Percentiles rank a stretch among this genome's conserved stretches.
Evolutionary conservation across 1,140 invertebrate genomes (phyloP).

Genomic region (Asbolus verrucosus): DNA sequence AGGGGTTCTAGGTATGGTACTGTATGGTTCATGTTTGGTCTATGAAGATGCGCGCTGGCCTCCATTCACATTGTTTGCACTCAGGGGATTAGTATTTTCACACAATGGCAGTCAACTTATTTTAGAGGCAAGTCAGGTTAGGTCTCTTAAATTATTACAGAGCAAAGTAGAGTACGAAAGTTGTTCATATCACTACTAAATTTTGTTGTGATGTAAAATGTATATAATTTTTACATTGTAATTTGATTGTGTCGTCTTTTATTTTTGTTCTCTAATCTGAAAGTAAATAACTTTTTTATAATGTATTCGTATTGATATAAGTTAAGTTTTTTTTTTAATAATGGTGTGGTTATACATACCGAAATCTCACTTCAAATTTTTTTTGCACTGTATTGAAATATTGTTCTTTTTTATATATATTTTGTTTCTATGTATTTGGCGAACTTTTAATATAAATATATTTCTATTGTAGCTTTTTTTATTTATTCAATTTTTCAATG

Average conservation of each 20-base stretch:
- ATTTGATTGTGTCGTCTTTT: constrained; percentile 43
- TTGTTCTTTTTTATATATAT: constrained; percentile 59
- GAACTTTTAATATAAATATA: constrained; percentile 64
- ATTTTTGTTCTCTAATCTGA: constrained; percentile 46
- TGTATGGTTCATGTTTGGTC: constrained; percentile 57
- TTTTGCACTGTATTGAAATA: constrained; percentile 57
- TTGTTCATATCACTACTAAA: constrained; percentile 53
- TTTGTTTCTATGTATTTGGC: constrained; percentile 63
- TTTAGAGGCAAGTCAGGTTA: constrained; percentile 53
- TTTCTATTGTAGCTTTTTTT: constrained; percentile 60
- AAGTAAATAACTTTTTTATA: constrained; percentile 44
- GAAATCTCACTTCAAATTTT: constrained; percentile 52
- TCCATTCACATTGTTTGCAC: constrained; percentile 92
- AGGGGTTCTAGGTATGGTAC: constrained; percentile 54
- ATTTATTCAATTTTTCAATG: constrained; percentile 54
- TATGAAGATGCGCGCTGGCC: constrained; percentile 71
- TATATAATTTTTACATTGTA: constrained; percentile 51
- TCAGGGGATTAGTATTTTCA: constrained; percentile 63
- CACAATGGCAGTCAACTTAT: constrained; percentile 42
- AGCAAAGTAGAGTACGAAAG: constrained; percentile 47
- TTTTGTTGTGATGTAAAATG: constrained; percentile 57
- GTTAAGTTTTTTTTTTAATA: constrained; percentile 49
- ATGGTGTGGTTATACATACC: constrained; percentile 63
- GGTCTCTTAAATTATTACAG: constrained; percentile 43
- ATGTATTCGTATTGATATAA: constrained; percentile 54